phyloP scores from a whole-genome alignment of 30 jellyfish, hydroid and myxozoan genomes.

The Aurelia coerulea region DNA sequence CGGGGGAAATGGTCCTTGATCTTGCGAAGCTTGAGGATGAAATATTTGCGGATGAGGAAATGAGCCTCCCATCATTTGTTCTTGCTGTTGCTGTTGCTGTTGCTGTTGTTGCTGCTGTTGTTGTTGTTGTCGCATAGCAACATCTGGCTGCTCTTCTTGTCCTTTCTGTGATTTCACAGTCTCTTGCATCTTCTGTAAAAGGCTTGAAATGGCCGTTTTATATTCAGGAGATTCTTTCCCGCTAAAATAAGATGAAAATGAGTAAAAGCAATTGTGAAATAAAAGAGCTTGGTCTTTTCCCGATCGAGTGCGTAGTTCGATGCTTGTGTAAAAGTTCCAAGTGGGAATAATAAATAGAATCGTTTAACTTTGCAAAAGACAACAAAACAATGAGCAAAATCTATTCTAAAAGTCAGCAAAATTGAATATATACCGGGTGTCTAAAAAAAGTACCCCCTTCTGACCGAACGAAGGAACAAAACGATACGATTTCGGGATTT shows the following conservation, averaged over 20 bases:
- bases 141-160: constrained; percentile 3
- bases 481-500: no score
- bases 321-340: no score
- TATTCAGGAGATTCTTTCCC: constrained; percentile 71
- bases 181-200: constrained; percentile 60
- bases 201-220: constrained; percentile 38
- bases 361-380: no score
- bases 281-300: no score
- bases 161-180: constrained; percentile 38
- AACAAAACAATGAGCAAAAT: no score
- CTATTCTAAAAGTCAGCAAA: no score
- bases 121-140: background rate
- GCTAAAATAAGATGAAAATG: constrained; percentile 5
- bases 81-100: constrained; percentile 22
- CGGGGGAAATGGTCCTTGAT: background rate
- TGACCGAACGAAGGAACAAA: no score
- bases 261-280: no score
- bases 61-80: constrained; percentile 8
- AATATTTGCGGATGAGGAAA: background rate
- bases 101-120: background rate
- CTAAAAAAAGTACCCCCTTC: no score
- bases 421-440: no score
- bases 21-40: background rate
- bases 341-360: no score
- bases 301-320: no score